phyloP scores from a whole-genome alignment of 2,113 vertebrate genomes.

The Colistium nudipinnis region DNA sequence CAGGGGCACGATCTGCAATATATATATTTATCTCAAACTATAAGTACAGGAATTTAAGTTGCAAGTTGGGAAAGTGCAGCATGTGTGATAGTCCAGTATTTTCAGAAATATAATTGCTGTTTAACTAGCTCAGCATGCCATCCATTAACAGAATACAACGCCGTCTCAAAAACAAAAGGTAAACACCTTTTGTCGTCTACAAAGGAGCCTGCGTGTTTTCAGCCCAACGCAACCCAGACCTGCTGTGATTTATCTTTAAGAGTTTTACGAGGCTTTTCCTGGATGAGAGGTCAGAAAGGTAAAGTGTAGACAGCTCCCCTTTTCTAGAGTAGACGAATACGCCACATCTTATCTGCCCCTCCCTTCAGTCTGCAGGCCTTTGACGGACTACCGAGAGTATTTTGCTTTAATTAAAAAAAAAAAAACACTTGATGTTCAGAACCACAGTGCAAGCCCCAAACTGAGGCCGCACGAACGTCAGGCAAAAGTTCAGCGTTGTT shows the following conservation, averaged over 20 bases:
- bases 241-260: conserved; percentile 67
- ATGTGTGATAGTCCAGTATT: neutral
- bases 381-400: conserved; percentile 25
- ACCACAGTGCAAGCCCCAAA: conserved; percentile 19
- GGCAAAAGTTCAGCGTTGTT: conserved; percentile 45
- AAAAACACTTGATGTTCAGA: conserved; percentile 28
- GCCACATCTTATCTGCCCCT: conserved; percentile 40
- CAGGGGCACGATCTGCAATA: neutral
- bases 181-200: conserved; percentile 50
- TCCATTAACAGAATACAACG: conserved; percentile 12
- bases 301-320: conserved; percentile 39
- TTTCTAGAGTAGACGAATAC: conserved; percentile 23
- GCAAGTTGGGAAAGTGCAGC: neutral
- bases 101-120: neutral
- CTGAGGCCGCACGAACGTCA: conserved; percentile 17
- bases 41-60: no score
- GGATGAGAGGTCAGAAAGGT: conserved; percentile 65
- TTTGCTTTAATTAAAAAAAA: conserved; percentile 50
- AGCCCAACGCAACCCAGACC: conserved; percentile 72
- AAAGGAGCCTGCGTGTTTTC: conserved; percentile 41
- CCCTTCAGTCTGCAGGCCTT: conserved; percentile 6
- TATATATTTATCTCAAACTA: no score
- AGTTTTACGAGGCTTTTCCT: conserved; percentile 58
- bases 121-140: conserved; percentile 17
- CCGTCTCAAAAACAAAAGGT: conserved; percentile 48